These are phyloP conservation scores for Macaca fascicularis DNA, from an alignment of 2,113 vertebrate genomes.

Conservation along the genomic window DNA sequence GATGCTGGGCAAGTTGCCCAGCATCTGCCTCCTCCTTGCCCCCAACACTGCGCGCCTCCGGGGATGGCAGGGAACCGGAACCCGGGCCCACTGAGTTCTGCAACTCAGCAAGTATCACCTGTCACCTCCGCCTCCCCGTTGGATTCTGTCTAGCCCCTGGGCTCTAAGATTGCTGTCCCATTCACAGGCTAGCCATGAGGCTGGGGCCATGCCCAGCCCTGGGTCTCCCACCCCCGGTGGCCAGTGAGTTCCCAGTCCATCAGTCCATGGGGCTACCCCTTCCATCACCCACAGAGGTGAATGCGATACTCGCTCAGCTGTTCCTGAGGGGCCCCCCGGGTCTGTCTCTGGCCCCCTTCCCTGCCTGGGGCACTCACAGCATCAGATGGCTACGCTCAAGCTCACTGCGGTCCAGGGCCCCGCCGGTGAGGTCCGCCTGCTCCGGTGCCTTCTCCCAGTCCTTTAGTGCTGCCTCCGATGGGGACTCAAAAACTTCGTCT, in stretches of 20 bases:
- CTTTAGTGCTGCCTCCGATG: conserved; percentile 92
- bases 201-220: not conserved
- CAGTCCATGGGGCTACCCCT: no score
- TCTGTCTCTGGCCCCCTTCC: not conserved
- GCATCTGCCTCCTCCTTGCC: not conserved
- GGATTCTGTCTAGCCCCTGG: not conserved
- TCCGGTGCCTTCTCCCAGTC: conserved; percentile 87
- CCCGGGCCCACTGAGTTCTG: not conserved
- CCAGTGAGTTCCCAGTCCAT: not conserved
- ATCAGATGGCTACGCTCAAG: conserved; percentile 96
- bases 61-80: not conserved
- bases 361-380: conserved; percentile 88
- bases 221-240: not conserved
- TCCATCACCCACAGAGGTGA: not conserved
- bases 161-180: not conserved
- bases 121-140: not conserved
- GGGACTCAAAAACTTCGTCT: conserved; percentile 96
- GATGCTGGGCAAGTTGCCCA: accelerated
- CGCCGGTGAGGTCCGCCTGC: conserved; percentile 92
- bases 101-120: not conserved
- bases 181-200: not conserved
- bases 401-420: conserved; percentile 94
- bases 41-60: not conserved
- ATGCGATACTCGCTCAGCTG: not conserved
- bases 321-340: accelerated